These are phyloP conservation scores for Koerneria pararmatus DNA, from an alignment of 2,888 invertebrate genomes.

Conservation along the genomic window DNA sequence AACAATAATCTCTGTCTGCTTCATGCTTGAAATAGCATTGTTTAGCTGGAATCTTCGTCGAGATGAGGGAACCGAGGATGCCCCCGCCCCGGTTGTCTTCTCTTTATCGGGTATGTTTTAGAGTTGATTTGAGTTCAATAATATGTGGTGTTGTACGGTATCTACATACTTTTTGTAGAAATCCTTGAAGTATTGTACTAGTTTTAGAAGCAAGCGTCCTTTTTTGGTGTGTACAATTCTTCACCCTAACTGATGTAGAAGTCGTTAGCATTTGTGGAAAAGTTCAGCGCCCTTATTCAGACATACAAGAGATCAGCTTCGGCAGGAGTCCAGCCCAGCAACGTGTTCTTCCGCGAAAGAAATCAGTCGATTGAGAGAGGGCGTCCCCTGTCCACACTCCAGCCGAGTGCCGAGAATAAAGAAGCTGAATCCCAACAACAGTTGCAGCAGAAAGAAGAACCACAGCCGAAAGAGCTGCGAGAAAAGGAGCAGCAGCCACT, in stretches of 20 bases:
- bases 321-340: slow-evolving; percentile 40
- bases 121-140: slow-evolving; percentile 5
- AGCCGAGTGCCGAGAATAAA: slow-evolving; percentile 24
- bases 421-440: slow-evolving; percentile 29
- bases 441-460: slow-evolving; percentile 1
- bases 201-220: slow-evolving; percentile 10
- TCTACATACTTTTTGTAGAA: no score
- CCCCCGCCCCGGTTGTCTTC: slow-evolving; percentile 60
- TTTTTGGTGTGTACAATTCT: no score
- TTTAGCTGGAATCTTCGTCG: slow-evolving; percentile 60
- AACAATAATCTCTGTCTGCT: no score
- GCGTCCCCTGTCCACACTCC: slow-evolving; percentile 25
- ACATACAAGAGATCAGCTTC: slow-evolving; percentile 51
- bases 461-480: background rate
- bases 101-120: slow-evolving; percentile 50
- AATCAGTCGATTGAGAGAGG: slow-evolving; percentile 39
- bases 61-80: slow-evolving; percentile 60
- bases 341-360: slow-evolving; percentile 25
- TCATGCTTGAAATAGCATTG: no score
- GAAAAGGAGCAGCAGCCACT: no score
- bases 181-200: background rate
- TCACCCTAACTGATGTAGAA: background rate
- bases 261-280: background rate
- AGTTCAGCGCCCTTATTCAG: slow-evolving; percentile 10
- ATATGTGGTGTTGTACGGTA: background rate